These are phyloP conservation scores for Patiria pectinifera DNA, from an alignment of 53 echinoderm and acorn worm genomes.

Conservation along the genomic window DNA sequence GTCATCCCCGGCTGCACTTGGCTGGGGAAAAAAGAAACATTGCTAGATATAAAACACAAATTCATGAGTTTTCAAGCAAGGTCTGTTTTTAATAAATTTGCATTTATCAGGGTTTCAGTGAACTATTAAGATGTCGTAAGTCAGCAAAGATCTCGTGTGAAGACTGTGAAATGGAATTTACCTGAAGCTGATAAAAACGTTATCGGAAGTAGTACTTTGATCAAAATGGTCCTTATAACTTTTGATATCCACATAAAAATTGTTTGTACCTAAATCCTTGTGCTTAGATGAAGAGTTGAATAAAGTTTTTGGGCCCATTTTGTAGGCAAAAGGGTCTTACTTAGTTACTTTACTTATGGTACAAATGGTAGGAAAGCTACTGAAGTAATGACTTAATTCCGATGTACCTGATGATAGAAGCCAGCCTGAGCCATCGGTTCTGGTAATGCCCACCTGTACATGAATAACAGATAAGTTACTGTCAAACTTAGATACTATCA, in stretches of 20 bases:
- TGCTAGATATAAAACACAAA: neutral
- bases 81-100: too few relatives aligned
- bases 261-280: too few relatives aligned
- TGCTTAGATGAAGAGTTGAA: too few relatives aligned
- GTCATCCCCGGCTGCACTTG: constrained; percentile 94
- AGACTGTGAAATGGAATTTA: too few relatives aligned
- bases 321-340: neutral
- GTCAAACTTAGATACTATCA: neutral
- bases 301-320: neutral
- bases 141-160: too few relatives aligned
- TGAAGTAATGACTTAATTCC: neutral
- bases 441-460: constrained; percentile 91
- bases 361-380: neutral
- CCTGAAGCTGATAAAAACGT: too few relatives aligned
- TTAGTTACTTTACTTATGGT: too few relatives aligned
- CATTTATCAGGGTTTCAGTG: too few relatives aligned
- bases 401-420: constrained; percentile 93
- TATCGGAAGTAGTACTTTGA: neutral
- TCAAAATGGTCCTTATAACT: too few relatives aligned
- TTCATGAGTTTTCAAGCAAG: neutral
- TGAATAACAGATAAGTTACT: constrained; percentile 3
- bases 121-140: too few relatives aligned
- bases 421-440: constrained; percentile 99
- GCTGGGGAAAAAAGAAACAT: constrained; percentile 57
- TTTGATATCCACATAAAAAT: neutral